A percentile compares a stretch with the other conserved stretches of the same genome.
phyloP scores from a whole-genome alignment of 1,140 invertebrate genomes.

The Eumeta japonica region DNA sequence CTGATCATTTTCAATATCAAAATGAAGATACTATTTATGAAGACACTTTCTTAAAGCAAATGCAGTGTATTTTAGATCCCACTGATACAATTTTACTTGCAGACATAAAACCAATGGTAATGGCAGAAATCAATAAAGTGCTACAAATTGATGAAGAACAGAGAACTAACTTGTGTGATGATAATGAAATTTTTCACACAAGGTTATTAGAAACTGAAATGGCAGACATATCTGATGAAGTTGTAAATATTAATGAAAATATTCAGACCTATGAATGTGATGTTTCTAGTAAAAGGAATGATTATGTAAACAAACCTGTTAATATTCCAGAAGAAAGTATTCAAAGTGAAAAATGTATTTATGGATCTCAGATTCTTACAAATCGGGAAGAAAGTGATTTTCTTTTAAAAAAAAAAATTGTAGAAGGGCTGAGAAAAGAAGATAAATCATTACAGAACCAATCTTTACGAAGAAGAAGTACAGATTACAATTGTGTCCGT shows the following conservation, averaged over 20 bases:
- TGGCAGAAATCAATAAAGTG: slow-evolving; percentile 43
- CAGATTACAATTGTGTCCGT: not conserved
- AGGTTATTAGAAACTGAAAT: not conserved
- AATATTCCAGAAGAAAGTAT: too few relatives aligned
- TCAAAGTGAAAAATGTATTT: too few relatives aligned
- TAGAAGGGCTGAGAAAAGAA: too few relatives aligned
- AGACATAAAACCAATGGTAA: slow-evolving; percentile 48
- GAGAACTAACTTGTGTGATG: slow-evolving; percentile 9
- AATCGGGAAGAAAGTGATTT: too few relatives aligned
- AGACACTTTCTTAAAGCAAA: slow-evolving; percentile 52
- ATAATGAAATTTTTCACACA: not conserved
- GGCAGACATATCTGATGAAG: not conserved
- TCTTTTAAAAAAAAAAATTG: too few relatives aligned
- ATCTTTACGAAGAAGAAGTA: not conserved
- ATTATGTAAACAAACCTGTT: not conserved
- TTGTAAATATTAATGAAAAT: not conserved
- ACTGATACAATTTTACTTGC: slow-evolving; percentile 45
- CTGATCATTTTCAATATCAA: slow-evolving; percentile 36
- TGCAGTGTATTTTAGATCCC: slow-evolving; percentile 49
- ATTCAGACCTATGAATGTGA: not conserved
- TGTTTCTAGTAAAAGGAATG: not conserved
- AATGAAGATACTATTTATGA: slow-evolving; percentile 50
- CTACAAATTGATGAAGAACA: slow-evolving; percentile 37
- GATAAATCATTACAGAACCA: not conserved
- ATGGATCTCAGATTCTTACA: too few relatives aligned